phyloP scores from a whole-genome alignment of 2,113 vertebrate genomes.

The Myodes glareolus region DNA sequence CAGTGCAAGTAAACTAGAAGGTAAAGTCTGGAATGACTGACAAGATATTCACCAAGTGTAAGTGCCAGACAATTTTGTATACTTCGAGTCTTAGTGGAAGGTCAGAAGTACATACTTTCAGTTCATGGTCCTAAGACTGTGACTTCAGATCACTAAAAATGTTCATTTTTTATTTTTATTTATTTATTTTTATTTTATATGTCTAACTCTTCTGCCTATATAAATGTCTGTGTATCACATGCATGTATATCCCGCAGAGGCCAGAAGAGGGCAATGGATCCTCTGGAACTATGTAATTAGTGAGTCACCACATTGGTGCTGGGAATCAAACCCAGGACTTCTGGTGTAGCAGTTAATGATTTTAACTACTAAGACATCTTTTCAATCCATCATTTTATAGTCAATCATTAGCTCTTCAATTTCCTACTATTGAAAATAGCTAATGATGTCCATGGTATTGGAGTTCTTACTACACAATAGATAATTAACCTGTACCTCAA shows the following conservation, averaged over 20 bases:
- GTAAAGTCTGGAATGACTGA: neutral
- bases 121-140: neutral
- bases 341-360: neutral
- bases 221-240: neutral
- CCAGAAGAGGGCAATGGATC: neutral
- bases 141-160: neutral
- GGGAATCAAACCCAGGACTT: neutral
- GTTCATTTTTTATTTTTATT: neutral
- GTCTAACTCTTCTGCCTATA: neutral
- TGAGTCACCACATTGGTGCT: neutral
- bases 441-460: neutral
- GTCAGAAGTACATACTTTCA: neutral
- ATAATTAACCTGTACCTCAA: neutral
- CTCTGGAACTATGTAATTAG: too few relatives aligned
- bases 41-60: neutral
- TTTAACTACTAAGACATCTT: neutral
- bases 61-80: neutral
- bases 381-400: neutral
- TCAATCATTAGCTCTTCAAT: neutral
- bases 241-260: neutral
- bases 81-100: too few relatives aligned
- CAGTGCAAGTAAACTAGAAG: too few relatives aligned
- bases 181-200: neutral
- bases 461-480: neutral
- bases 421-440: neutral